A percentile compares a stretch with the other conserved stretches of the same genome.
Evolutionary conservation across 2,113 vertebrate species (phyloP).

Genomic region (Protobothrops flavoviridis): DNA sequence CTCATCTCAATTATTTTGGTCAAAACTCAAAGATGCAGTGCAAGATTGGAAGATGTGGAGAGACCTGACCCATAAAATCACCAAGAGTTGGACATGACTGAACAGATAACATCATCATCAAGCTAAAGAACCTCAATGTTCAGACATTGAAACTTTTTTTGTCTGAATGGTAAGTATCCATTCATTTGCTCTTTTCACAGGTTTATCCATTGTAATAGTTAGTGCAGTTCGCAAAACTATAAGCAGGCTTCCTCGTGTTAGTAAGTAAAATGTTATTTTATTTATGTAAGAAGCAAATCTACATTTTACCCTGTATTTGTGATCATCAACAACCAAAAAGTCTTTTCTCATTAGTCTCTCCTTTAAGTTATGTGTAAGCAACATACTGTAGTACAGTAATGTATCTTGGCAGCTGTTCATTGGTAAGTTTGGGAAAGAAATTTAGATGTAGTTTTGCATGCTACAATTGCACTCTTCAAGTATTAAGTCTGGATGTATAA

Average conservation of each 20-base stretch:
- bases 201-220: not conserved
- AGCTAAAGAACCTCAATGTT: not conserved
- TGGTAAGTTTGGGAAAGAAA: not conserved
- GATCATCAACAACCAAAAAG: not conserved
- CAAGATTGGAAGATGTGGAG: no score
- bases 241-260: not conserved
- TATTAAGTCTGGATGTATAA: not conserved
- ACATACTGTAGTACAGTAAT: not conserved
- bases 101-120: not conserved
- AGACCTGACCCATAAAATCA: no score
- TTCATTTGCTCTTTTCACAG: not conserved
- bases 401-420: not conserved
- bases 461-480: not conserved
- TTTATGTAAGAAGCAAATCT: not conserved
- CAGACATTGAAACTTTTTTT: not conserved
- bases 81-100: no score
- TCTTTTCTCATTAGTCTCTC: not conserved
- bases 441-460: not conserved
- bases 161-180: not conserved
- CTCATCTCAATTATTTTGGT: not conserved
- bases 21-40: no score
- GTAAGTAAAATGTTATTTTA: not conserved
- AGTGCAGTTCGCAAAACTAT: not conserved
- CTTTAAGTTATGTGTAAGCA: not conserved
- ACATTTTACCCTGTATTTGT: not conserved